Conservation (phyloP, 2,888 invertebrate species). For the Sarcophaga caerulescens region DNA sequence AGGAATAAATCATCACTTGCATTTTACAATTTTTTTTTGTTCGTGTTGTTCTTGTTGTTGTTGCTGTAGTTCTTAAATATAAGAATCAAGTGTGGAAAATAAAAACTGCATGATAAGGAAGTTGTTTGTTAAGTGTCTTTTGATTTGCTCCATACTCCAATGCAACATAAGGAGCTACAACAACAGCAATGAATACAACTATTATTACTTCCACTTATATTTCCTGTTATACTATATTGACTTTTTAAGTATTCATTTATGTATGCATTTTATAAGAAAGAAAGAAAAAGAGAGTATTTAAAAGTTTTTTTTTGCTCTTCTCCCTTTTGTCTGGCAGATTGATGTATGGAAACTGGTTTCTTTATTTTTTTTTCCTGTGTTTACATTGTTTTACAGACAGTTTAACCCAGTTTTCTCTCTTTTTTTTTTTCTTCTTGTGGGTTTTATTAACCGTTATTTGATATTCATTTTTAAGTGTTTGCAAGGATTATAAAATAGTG, state of each 20-base stretch:
- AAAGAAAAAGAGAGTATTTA: not conserved
- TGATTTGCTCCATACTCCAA: too few species aligned
- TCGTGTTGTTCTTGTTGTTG: too few species aligned
- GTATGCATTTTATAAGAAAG: conserved; percentile 23
- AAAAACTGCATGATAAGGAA: conserved; percentile 67
- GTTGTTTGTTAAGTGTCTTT: conserved; percentile 65
- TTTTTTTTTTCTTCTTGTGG: not conserved
- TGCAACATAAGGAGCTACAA: not conserved
- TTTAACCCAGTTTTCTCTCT: conserved; percentile 58
- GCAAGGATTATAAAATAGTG: too few species aligned
- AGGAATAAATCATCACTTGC: not conserved
- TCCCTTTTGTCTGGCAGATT: too few species aligned
- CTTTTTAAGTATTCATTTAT: conserved; percentile 5
- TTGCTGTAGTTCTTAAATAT: too few species aligned
- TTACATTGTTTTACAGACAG: conserved; percentile 44
- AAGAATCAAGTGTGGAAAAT: conserved; percentile 16
- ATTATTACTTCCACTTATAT: not conserved
- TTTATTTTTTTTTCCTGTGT: not conserved
- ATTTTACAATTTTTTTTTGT: too few species aligned
- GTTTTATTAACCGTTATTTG: conserved; percentile 17
- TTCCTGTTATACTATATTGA: conserved; percentile 1
- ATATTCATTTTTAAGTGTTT: too few species aligned
- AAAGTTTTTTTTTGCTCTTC: not conserved
- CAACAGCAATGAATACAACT: not conserved
- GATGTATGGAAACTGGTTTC: too few species aligned